phyloP scores from a whole-genome alignment of 1,140 invertebrate genomes.

The Ylistrum balloti region DNA sequence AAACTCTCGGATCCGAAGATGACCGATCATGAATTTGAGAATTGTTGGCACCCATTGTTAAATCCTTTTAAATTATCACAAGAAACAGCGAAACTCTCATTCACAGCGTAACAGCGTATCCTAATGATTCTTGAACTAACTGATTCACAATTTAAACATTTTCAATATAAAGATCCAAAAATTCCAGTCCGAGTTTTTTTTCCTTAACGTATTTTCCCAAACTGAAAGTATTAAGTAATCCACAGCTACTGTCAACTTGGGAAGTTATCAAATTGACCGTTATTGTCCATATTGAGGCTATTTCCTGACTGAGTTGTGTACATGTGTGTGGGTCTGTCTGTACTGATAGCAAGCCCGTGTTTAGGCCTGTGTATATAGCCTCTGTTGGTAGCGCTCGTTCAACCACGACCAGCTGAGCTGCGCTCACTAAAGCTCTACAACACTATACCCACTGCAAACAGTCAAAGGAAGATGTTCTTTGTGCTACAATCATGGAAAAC shows the following conservation, averaged over 20 bases:
- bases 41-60: constrained; percentile 51
- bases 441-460: background rate
- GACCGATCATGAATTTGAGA: constrained; percentile 36
- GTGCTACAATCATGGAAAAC: background rate
- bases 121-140: background rate
- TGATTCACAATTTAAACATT: background rate
- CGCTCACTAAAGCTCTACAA: background rate
- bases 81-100: background rate
- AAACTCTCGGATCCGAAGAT: constrained; percentile 36
- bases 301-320: background rate
- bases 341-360: background rate
- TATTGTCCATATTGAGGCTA: background rate
- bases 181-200: background rate
- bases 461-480: constrained; percentile 32
- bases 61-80: background rate
- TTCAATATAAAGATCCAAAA: background rate
- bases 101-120: background rate
- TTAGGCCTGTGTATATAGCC: background rate
- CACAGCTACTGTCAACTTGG: background rate
- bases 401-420: background rate
- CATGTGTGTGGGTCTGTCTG: background rate
- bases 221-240: background rate
- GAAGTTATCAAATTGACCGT: background rate
- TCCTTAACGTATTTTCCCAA: background rate
- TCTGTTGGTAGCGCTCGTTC: background rate